Base-by-base conservation (phyloP, 2,797 vertebrate species). In the Podarcis lilfordi region DNA sequence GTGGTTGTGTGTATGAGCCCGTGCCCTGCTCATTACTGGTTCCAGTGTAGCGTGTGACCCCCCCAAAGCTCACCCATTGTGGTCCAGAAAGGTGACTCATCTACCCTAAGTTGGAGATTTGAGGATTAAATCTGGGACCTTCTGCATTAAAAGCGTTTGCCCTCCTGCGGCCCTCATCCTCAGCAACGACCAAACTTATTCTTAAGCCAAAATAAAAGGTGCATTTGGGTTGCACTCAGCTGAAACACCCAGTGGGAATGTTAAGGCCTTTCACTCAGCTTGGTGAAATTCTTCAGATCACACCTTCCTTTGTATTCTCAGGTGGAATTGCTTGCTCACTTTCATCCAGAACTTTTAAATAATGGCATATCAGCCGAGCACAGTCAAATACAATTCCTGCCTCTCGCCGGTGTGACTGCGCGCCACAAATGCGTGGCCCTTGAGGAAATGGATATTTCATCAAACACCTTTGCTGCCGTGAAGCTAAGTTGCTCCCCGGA, bases 301-400 rank as follows among this genome's bases (percentile, higher is more conserved):
- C 40, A 23, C 27, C 43, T 59, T 80, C 25, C 40, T 40, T 25
- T n/a, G 8, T 43, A 11, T 15, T 55, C 50, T 55, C 13, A 55
- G 50, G 40, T 4, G n/a, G 32, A 78, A 17, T 89, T 76, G 88
- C 92, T 90, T 77, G 90, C 55, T 89, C 91, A 84, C 0, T 27
- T 55, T 71, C 23, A 80, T 32, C n/a, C 29, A 8, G 3, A 66
- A 76, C 0, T 2, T 82, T 74, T 89, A 93, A 94, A 86, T 59
- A 37, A 71, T 21, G 40, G 66, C 1, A 45, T 43, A 72, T 21
- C 1, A 69, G 89, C 82, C 86, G 79, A 76, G 35, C 69, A 80
- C 72, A 75, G 79, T 71, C 59, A 89, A 66, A 88, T 93, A 55
- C 35, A 91, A 91, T 84, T 93, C 86, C 61, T 23, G 71, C 82